A percentile compares a stretch with the other conserved stretches of the same genome.
Evolutionary conservation across 2,797 vertebrate species (phyloP).

Genomic region (Lacerta bilineata): DNA sequence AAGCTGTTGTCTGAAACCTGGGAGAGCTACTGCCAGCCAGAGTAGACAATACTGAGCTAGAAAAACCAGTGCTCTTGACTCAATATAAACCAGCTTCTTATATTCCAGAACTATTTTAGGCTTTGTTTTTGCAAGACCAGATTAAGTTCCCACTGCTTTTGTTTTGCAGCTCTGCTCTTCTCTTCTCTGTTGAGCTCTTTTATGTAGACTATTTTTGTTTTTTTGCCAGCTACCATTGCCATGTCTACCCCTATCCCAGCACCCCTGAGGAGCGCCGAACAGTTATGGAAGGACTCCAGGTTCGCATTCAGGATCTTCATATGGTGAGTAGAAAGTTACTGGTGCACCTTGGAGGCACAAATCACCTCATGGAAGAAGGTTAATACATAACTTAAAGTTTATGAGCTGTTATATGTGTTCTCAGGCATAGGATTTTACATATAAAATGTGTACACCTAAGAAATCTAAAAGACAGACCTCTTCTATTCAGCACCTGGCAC

Average conservation of each 20-base stretch:
- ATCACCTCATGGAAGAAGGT: not conserved
- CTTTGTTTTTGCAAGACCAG: not conserved
- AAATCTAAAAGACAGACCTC: not conserved
- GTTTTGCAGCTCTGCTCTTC: not conserved
- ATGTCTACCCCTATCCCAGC: conserved; percentile 93
- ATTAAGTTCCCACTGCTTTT: not conserved
- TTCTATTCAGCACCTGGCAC: too few relatives aligned
- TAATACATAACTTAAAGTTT: not conserved
- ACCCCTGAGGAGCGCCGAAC: conserved; percentile 89
- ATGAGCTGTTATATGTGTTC: not conserved
- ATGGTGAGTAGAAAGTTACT: conserved; percentile 79
- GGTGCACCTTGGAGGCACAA: not conserved
- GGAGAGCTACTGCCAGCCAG: too few relatives aligned
- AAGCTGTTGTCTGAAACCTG: too few relatives aligned
- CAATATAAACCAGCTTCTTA: too few relatives aligned
- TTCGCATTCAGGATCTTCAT: conserved; percentile 94
- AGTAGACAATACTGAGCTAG: too few relatives aligned
- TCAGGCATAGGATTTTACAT: not conserved
- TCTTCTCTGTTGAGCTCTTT: not conserved
- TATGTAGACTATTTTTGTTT: not conserved
- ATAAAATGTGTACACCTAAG: not conserved
- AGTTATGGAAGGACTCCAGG: conserved; percentile 89
- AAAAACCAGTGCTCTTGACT: too few relatives aligned
- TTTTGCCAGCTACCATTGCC: conserved; percentile 92
- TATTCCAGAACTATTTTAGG: not conserved